phyloP scores from a whole-genome alignment of 2,888 invertebrate genomes.

The Chloroclystis v-ata region DNA sequence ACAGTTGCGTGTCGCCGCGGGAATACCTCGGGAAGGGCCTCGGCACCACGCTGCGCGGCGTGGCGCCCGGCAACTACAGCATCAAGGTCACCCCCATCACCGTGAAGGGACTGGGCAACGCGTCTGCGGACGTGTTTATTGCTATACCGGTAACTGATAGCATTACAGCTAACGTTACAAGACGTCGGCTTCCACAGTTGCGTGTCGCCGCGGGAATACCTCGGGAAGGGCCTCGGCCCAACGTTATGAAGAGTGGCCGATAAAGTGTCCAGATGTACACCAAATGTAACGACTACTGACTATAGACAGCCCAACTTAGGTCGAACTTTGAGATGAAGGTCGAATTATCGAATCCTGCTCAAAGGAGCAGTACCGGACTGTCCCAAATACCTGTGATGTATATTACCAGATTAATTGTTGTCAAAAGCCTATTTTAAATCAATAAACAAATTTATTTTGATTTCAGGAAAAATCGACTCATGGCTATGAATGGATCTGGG shows the following conservation, averaged over 20 bases:
- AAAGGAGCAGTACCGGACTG: no score
- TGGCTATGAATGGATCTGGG: conserved; percentile 54
- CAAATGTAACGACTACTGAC: no score
- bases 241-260: conserved; percentile 75
- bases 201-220: conserved; percentile 70
- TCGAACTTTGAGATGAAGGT: no score
- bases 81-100: conserved; percentile 87
- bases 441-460: conserved; percentile 1
- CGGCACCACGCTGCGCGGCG: conserved; percentile 66
- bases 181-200: conserved; percentile 78
- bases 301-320: no score
- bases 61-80: conserved; percentile 90
- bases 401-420: no score
- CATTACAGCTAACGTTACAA: conserved; percentile 6
- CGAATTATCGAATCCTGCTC: no score
- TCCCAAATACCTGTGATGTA: no score
- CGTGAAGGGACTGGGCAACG: conserved; percentile 84
- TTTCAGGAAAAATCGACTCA: no score
- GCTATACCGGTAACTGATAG: conserved; percentile 80
- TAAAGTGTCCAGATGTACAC: not conserved
- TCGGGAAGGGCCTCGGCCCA: conserved; percentile 5
- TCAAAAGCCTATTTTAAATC: conserved; percentile 1
- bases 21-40: no score
- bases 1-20: conserved; percentile 82
- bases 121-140: conserved; percentile 76